Evolutionary conservation across 2,797 vertebrate genomes (phyloP), one percentile per base, ranked within the genome.

Genomic region (Petrocephalus schoutedeni): DNA sequence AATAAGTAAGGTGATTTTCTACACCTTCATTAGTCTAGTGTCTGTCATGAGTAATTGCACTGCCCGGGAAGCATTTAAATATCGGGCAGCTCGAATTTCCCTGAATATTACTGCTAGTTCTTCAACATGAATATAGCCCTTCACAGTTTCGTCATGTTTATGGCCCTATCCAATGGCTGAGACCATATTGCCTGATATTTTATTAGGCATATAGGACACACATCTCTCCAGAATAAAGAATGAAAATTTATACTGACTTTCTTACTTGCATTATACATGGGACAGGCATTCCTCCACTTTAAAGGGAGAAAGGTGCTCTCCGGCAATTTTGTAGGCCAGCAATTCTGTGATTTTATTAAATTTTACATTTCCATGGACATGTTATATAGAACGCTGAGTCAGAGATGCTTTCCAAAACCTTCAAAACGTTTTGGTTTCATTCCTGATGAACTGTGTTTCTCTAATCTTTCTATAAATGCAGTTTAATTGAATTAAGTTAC

Each of bases 21-120:
- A 28, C 85, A 56, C 51, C 83, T 88, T 83, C 59, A 54, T 85
- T 64, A 71, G 49, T 61, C 83, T 71, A 85, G 49, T 88, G 82
- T 85, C 87, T 58, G 82, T 23, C 28, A 59, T 88, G 87, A 88
- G 84, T 88, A 88, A 88, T 64, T 49, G 49, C 16, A 3, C 57
- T 0, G 23, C 7, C 53, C 83, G 23, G 51, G 23, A 53, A 88
- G 87, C 61, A 2, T 41, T 85, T 88, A 88, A 71, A 88, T 85
- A 71, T 53, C 16, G 32, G 45, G 82, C 82, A 57, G 82, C 53
- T 23, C n/a, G 58, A 86, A 45, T 49, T 64, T 86, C 85, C 32
- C 67, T 82, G 85, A 59, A 89, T 80, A 82, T 51, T 45, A 86
- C 67, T 61, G 57, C 77, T 85, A 87, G 85, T 21, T 82, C 56